phyloP scores from a whole-genome alignment of 1,140 invertebrate genomes.

The Pararge aegeria region DNA sequence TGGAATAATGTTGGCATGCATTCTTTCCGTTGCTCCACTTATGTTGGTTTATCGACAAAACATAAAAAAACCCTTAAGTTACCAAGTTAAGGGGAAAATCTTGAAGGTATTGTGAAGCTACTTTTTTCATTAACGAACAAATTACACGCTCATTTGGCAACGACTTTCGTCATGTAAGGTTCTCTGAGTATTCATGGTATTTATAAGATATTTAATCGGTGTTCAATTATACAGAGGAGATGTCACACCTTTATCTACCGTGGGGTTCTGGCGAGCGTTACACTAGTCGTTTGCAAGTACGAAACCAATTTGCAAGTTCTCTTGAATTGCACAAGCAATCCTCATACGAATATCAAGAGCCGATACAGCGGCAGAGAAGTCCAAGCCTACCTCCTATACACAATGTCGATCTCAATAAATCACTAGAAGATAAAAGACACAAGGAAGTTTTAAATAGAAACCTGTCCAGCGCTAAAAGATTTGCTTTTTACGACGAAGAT shows the following conservation, averaged over 20 bases:
- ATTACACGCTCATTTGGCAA: constrained; percentile 48
- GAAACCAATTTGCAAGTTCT: constrained; percentile 74
- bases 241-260: constrained; percentile 71
- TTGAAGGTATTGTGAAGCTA: constrained; percentile 28
- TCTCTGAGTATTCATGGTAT: constrained; percentile 32
- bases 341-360: constrained; percentile 67
- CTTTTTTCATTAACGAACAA: constrained; percentile 42
- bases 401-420: constrained; percentile 59
- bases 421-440: constrained; percentile 42
- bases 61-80: constrained; percentile 57
- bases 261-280: constrained; percentile 68
- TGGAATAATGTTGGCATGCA: constrained; percentile 18
- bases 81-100: constrained; percentile 48
- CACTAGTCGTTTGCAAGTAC: constrained; percentile 63
- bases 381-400: constrained; percentile 82
- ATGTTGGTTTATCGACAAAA: constrained; percentile 66
- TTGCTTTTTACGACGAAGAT: constrained; percentile 80
- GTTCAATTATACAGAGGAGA: constrained; percentile 56
- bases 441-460: constrained; percentile 57
- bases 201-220: constrained; percentile 7
- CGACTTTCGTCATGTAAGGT: constrained; percentile 49
- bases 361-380: constrained; percentile 75
- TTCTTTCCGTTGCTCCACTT: constrained; percentile 34
- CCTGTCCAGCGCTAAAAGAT: constrained; percentile 64
- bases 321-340: constrained; percentile 72